Evolutionary conservation across 2,888 invertebrate species (phyloP), one percentile per base, ranked within the genome.

Genomic region (Torymus auratus): DNA sequence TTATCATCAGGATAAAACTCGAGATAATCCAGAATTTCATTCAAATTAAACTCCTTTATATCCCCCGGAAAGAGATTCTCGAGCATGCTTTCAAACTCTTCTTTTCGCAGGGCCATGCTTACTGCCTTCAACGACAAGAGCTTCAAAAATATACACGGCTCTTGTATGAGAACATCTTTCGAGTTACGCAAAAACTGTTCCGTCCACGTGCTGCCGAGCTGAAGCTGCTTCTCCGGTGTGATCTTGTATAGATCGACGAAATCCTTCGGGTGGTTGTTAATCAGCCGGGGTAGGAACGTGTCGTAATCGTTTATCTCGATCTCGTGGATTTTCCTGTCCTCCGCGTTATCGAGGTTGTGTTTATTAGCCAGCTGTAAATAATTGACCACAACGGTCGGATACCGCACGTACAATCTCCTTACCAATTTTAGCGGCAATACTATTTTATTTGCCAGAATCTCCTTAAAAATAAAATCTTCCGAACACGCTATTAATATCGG

Each of bases 401-500:
- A 15, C 13, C 41, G 74, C 1, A 68, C 61, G 50, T 84, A 88
- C 1, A 89, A 50, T 3, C 28, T 71, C 10, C 79, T 73, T 0
- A 87, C 13, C 4, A 83, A 56, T 12, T 79, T 83, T 0, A 61
- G 2, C 0, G 85, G 79, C 0, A 88, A 70, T 0, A 74, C 15
- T 1, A 89, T 77, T 11, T 78, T 82, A 0, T 81, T 78, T 1
- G 82, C 13, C 0, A 83, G 68, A 4, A 88, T 80, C 1, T 72
- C 74, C 0, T 85, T 13, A 55, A 75, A 84, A 12, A 86, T 74
- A 28, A 91, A 91, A 0, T 55, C n/a, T 50, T 88, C 86, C 5
- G 85, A 80, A 76, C 91, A 91, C 0, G 86, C 85, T 0, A 73
- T 20, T 0, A 91, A 70, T 11, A 91, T 28, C 2, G 87, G 87